Evolutionary conservation across 2,797 vertebrate genomes (phyloP).

Genomic region (Pogoniulus pusillus): DNA sequence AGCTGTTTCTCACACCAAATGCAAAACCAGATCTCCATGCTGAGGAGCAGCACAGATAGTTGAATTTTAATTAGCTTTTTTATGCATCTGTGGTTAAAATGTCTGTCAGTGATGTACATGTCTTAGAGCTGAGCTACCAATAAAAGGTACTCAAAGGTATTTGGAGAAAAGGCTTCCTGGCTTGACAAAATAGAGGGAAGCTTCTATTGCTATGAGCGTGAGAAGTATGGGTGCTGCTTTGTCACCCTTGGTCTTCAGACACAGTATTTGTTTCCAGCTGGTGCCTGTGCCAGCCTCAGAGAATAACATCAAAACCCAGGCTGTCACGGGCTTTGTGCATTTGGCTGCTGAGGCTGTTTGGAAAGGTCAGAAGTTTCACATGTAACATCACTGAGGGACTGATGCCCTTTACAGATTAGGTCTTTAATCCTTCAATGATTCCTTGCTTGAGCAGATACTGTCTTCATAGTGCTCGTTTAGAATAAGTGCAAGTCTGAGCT

Average conservation of each 20-base stretch:
- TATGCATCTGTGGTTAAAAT: neutral
- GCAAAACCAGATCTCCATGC: neutral
- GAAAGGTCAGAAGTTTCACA: slow-evolving; percentile 2
- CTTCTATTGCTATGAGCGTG: neutral
- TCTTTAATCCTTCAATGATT: neutral
- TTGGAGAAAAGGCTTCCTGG: neutral
- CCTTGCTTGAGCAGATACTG: neutral
- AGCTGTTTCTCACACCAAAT: neutral
- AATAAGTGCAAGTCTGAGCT: neutral
- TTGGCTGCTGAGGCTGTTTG: neutral
- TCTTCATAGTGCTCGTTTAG: neutral
- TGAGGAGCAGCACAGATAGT: neutral
- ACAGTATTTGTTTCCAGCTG: neutral
- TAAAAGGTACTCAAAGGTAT: neutral
- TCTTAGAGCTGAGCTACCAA: neutral
- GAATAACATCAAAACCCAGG: neutral
- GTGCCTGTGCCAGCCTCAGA: neutral
- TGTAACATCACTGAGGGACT: neutral
- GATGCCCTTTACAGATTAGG: neutral
- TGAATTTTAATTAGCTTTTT: neutral
- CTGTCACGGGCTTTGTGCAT: neutral
- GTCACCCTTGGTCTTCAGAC: neutral
- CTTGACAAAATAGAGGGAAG: neutral
- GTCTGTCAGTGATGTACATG: neutral
- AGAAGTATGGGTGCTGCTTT: neutral